A percentile compares a stretch with the other conserved stretches of the same genome.
These are phyloP conservation scores for Helicoverpa armigera DNA, from an alignment of 1,140 invertebrate species.

Conservation along the genomic window DNA sequence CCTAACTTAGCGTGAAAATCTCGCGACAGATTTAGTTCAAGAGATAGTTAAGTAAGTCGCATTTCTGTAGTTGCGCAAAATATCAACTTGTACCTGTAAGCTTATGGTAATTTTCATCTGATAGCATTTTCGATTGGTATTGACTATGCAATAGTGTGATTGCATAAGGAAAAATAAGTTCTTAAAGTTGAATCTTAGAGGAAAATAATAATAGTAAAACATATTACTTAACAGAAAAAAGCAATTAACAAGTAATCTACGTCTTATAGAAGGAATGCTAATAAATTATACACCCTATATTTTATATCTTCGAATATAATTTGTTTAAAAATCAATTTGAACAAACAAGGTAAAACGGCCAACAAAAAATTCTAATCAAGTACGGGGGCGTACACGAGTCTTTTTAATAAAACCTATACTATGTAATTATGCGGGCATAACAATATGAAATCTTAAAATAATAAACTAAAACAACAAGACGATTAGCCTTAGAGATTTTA, in stretches of 20 bases:
- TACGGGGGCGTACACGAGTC: not conserved
- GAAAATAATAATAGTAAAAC: too few relatives aligned
- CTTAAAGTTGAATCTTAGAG: not conserved
- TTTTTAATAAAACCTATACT: not conserved
- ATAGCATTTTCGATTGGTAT: constrained; percentile 3
- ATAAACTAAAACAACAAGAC: too few relatives aligned
- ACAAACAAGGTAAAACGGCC: not conserved
- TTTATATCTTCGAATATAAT: not conserved
- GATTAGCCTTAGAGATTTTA: too few relatives aligned
- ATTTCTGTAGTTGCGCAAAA: constrained; percentile 34
- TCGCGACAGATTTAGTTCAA: constrained; percentile 47
- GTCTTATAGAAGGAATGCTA: not conserved
- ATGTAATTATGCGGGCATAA: too few relatives aligned
- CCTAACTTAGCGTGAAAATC: constrained; percentile 26
- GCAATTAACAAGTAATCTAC: too few relatives aligned
- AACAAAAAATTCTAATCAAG: not conserved
- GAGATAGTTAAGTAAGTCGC: constrained; percentile 21
- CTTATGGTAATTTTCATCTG: constrained; percentile 28
- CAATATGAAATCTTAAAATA: too few relatives aligned
- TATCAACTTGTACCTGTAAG: constrained; percentile 9
- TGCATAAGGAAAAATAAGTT: not conserved
- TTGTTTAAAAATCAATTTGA: not conserved
- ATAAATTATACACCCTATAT: not conserved
- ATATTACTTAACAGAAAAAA: too few relatives aligned
- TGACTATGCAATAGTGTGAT: not conserved